Evolutionary conservation across 2,888 invertebrate species (phyloP).

Genomic region (Strigamia crassipes): DNA sequence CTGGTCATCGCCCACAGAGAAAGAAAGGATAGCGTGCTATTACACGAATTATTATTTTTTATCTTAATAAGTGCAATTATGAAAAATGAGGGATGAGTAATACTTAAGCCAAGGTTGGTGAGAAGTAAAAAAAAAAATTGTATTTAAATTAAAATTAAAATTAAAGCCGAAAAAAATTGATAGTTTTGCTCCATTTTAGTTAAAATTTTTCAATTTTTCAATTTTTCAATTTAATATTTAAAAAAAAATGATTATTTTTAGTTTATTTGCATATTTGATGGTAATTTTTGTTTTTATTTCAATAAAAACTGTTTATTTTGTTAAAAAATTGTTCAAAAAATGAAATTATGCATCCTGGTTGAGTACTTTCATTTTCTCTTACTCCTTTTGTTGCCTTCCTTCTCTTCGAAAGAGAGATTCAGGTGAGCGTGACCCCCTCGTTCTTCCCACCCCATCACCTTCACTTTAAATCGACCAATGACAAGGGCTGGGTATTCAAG

Average conservation of each 20-base stretch:
- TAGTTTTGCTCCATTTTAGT: background rate
- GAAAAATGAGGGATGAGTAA: background rate
- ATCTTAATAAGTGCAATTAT: slow-evolving; percentile 27
- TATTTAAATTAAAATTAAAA: background rate
- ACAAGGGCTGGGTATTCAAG: background rate
- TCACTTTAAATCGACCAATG: background rate
- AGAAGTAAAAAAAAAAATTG: background rate
- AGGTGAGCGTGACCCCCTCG: slow-evolving; percentile 15
- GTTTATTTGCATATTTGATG: background rate
- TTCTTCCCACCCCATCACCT: background rate
- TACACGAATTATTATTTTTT: background rate
- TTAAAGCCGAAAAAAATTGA: background rate
- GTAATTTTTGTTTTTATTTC: background rate
- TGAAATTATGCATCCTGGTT: background rate
- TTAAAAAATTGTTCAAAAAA: background rate
- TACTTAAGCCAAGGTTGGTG: slow-evolving; percentile 8
- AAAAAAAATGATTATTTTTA: no score
- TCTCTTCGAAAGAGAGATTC: no score
- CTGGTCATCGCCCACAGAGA: slow-evolving; percentile 17
- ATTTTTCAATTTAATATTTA: background rate
- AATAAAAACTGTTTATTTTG: background rate
- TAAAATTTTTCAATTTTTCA: background rate
- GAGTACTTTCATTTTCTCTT: background rate
- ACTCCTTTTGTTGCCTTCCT: no score
- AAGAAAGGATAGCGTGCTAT: slow-evolving; percentile 17